These are phyloP conservation scores for Poecilia wingei DNA, from an alignment of 2,797 vertebrate species.

Conservation along the genomic window DNA sequence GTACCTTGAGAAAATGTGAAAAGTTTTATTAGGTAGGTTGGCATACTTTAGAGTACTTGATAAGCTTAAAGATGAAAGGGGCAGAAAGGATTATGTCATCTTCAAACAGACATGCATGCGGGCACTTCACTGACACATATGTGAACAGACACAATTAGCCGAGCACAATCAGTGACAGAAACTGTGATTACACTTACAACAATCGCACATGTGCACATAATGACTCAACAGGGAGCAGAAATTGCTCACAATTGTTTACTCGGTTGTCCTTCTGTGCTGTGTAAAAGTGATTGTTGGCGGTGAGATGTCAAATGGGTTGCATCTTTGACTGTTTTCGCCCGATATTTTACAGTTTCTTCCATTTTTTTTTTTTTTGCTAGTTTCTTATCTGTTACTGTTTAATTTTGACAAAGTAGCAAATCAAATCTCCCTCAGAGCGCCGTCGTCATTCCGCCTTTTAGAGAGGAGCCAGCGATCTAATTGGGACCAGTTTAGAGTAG, in stretches of 20 bases:
- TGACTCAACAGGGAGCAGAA: conserved; percentile 37
- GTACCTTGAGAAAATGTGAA: background rate
- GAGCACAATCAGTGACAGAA: conserved; percentile 39
- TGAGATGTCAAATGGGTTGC: conserved; percentile 14
- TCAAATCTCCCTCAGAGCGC: conserved; percentile 12
- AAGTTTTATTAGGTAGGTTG: background rate
- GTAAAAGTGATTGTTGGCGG: conserved; percentile 20
- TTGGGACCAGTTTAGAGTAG: conserved; percentile 11
- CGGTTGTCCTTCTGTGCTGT: conserved; percentile 48
- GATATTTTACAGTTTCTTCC: background rate
- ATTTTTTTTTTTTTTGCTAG: background rate
- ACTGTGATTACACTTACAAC: conserved; percentile 49
- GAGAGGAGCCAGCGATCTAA: conserved; percentile 24
- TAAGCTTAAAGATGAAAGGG: no score
- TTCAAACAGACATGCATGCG: conserved; percentile 33
- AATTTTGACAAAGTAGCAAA: conserved; percentile 22
- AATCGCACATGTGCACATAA: conserved; percentile 30
- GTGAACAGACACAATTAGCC: conserved; percentile 11
- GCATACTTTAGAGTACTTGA: background rate
- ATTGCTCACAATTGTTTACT: conserved; percentile 47
- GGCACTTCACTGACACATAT: conserved; percentile 18
- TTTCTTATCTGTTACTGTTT: conserved; percentile 36
- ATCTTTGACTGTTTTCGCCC: conserved; percentile 24
- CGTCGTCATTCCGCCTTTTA: conserved; percentile 18
- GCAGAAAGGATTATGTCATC: conserved; percentile 43